Base-by-base conservation (phyloP, 2,888 invertebrate genomes). In the Pasiphila rectangulata region DNA sequence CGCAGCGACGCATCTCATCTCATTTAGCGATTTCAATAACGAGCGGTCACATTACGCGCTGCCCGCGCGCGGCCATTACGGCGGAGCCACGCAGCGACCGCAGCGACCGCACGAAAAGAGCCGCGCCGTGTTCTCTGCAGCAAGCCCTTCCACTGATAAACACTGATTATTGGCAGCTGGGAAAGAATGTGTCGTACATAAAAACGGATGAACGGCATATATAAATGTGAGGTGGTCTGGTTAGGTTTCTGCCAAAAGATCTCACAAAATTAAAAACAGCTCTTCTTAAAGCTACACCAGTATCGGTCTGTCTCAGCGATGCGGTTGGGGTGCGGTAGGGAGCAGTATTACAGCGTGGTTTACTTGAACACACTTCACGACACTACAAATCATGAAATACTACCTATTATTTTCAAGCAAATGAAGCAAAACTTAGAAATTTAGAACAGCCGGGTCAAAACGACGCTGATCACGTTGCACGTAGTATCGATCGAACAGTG, bases 341-440 rank as follows among this genome's bases (percentile, higher is more conserved):
- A n/a, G n/a, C n/a, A n/a, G n/a, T n/a, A n/a, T n/a, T n/a, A n/a
- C n/a, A n/a, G n/a, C n/a, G 17, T 48, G 45, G 42, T 42, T 42
- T 38, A 52, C 35, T 19, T 12, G 24, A 13, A 10, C 4, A n/a
- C n/a, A n/a, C n/a, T n/a, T n/a, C n/a, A n/a, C n/a, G n/a, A n/a
- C n/a, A 48, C 46, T 41, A 46, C 48, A 54, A 49, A 56, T 56
- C 54, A 49, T 37, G 36, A 40, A 46, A 41, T 24, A 24, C 52
- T 46, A 54, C 51, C 54, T 52, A 52, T 54, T 50, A 54, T 49
- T 51, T 46, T 35, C 47, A 44, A 42, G 44, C 37, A 13, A 36
- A 45, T 35, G 47, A 44, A 42, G 44, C 37, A 13, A 36, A 45
- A 24, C 40, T 19, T 10, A 23, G 30, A 2, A 3, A 2, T 5